phyloP scores from a whole-genome alignment of 2,113 vertebrate genomes.

The Mohoua ochrocephala region DNA sequence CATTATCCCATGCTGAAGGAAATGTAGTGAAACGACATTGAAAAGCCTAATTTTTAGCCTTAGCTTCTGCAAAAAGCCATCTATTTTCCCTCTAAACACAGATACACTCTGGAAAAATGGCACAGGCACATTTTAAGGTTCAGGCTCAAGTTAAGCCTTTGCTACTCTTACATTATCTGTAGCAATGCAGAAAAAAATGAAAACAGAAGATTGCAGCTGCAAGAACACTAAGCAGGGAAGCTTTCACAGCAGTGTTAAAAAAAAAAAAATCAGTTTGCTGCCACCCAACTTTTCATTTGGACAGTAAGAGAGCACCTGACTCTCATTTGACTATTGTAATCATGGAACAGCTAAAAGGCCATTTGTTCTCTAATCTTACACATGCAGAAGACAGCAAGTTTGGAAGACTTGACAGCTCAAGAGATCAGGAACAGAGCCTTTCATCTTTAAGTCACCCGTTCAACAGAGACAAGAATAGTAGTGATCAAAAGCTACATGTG shows the following conservation, averaged over 20 bases:
- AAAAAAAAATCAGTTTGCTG: not conserved
- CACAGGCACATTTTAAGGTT: not conserved
- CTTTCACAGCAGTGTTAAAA: not conserved
- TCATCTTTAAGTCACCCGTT: conserved; percentile 44
- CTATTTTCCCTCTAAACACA: not conserved
- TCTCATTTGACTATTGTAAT: conserved; percentile 9
- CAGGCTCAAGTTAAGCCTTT: not conserved
- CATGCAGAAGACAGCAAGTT: conserved; percentile 6
- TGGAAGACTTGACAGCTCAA: conserved; percentile 36
- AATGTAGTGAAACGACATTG: not conserved
- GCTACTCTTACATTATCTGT: not conserved
- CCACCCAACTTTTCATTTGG: not conserved
- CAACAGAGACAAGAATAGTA: conserved; percentile 48
- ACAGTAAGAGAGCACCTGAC: conserved; percentile 24
- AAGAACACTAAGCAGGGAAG: not conserved
- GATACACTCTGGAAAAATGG: not conserved
- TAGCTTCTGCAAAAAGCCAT: not conserved
- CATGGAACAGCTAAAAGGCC: conserved; percentile 1
- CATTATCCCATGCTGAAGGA: not conserved
- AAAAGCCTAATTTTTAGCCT: not conserved
- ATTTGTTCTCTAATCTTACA: conserved; percentile 27
- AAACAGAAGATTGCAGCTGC: not conserved
- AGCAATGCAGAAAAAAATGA: not conserved
- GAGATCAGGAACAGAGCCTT: conserved; percentile 38
- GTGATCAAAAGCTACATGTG: conserved; percentile 29